Percentiles rank a stretch among this genome's conserved stretches.
Evolutionary conservation across 2,113 vertebrate genomes (phyloP).

Genomic region (Cryptomyrus ogoouensis): DNA sequence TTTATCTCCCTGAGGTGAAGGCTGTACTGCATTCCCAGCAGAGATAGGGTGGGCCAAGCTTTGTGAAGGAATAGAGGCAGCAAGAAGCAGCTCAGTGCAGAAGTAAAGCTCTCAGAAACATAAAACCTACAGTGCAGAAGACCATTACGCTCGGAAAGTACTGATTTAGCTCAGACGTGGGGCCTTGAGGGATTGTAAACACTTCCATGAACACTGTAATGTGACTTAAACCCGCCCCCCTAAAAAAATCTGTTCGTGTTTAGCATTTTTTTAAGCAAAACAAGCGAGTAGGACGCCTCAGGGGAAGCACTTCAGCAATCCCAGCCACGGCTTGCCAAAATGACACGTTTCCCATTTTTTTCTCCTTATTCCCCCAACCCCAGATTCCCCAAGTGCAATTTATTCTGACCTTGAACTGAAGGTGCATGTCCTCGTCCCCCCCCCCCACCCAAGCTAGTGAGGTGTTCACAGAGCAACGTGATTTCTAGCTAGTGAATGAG

Average conservation of each 20-base stretch:
- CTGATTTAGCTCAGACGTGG: neutral
- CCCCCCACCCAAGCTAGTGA: neutral
- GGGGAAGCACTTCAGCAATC: constrained; percentile 3
- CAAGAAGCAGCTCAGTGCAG: neutral
- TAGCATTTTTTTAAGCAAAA: constrained; percentile 5
- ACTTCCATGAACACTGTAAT: neutral
- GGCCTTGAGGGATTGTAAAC: neutral
- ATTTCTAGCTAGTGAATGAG: neutral
- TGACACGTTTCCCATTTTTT: neutral
- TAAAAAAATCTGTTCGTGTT: neutral
- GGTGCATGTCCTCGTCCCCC: no score
- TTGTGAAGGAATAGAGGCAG: neutral
- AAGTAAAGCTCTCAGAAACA: neutral
- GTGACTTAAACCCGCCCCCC: neutral
- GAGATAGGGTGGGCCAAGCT: neutral
- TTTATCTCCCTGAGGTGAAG: neutral
- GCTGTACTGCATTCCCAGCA: neutral
- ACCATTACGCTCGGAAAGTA: neutral
- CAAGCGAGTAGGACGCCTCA: neutral
- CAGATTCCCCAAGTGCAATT: neutral
- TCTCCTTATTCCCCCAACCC: neutral
- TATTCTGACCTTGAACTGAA: constrained; percentile 9
- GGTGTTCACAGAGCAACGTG: neutral
- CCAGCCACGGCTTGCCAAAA: neutral
- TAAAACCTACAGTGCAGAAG: neutral